These are phyloP conservation scores for Babylonia areolata DNA, from an alignment of 1,140 invertebrate species.

Conservation along the genomic window DNA sequence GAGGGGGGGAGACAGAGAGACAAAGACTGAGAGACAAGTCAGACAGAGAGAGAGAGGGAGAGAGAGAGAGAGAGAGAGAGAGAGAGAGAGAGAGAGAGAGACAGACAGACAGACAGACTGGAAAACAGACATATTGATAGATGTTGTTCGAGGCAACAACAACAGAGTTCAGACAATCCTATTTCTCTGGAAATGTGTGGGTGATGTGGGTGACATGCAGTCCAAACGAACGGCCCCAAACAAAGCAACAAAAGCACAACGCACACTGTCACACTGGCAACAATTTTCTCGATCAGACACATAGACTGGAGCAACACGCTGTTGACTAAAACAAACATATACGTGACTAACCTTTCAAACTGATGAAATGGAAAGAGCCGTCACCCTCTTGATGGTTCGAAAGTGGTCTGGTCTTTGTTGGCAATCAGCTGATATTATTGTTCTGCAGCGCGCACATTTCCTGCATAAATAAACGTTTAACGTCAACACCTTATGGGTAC, in stretches of 20 bases:
- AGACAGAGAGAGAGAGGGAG: not conserved
- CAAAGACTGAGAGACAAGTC: not conserved
- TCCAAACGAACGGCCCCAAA: not conserved
- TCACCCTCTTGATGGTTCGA: not conserved
- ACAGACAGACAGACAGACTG: constrained; percentile 17
- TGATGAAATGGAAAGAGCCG: not conserved
- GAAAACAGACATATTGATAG: not conserved
- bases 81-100: not conserved
- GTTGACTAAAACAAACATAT: too few relatives aligned
- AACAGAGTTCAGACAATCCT: not conserved
- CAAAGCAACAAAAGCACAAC: too few relatives aligned
- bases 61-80: not conserved
- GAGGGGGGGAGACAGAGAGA: not conserved
- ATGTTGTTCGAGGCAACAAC: not conserved
- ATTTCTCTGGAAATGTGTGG: too few relatives aligned
- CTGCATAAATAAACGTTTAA: constrained; percentile 23
- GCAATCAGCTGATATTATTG: constrained; percentile 32
- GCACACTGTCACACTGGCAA: too few relatives aligned
- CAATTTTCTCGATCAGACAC: too few relatives aligned
- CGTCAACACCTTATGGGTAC: constrained; percentile 32
- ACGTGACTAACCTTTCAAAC: not conserved
- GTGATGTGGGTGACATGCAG: too few relatives aligned
- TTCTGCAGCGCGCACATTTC: constrained; percentile 25
- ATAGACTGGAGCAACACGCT: too few relatives aligned
- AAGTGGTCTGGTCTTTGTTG: constrained; percentile 17